phyloP scores from a whole-genome alignment of 2,113 vertebrate species.

The Pseudorhombus dupliciocellatus region DNA sequence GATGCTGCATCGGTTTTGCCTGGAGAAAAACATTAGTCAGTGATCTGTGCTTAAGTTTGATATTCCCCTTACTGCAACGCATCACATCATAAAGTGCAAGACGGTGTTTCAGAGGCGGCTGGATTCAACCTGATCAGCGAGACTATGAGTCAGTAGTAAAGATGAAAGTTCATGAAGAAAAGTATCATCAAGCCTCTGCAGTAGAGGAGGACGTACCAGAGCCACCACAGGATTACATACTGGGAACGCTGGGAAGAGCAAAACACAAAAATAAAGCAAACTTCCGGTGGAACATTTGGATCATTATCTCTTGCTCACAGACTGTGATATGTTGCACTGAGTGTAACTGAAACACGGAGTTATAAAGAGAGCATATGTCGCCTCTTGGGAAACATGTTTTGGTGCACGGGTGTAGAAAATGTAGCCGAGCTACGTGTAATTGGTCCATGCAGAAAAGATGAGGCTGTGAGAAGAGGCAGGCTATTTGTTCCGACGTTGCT shows the following conservation, averaged over 20 bases:
- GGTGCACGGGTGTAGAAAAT: no score
- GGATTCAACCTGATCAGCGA: background rate
- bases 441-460: background rate
- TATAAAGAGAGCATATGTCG: background rate
- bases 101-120: slow-evolving; percentile 15
- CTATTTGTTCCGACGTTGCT: background rate
- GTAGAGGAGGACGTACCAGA: background rate
- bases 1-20: slow-evolving; percentile 54
- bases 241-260: background rate
- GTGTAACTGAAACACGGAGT: no score
- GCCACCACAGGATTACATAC: background rate
- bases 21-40: slow-evolving; percentile 63
- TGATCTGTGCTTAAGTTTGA: slow-evolving; percentile 55
- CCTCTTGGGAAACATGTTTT: no score
- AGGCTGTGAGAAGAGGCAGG: background rate
- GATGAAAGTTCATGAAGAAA: background rate
- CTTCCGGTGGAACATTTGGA: background rate
- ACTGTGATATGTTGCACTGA: background rate
- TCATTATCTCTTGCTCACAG: background rate
- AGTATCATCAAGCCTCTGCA: background rate
- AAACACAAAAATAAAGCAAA: background rate
- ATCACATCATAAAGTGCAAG: slow-evolving; percentile 21
- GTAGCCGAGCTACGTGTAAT: background rate
- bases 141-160: background rate
- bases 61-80: slow-evolving; percentile 25